Base-by-base conservation (phyloP, 1,140 invertebrate genomes). In the Achatina immaculata region DNA sequence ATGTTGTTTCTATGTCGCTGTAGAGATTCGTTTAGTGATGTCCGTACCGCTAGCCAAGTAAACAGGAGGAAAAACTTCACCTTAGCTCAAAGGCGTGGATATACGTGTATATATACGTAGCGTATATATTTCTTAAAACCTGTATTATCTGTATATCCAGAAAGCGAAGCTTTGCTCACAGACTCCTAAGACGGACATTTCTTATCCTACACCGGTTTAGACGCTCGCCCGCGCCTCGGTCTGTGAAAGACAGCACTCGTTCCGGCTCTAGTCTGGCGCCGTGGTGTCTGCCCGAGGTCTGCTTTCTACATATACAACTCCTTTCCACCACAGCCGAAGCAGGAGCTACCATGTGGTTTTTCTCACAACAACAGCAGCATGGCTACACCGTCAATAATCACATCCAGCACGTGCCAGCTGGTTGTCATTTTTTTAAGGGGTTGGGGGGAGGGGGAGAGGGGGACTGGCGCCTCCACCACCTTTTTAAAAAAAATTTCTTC, bases 251-350 rank as follows among this genome's bases (percentile, higher is more conserved):
- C 19, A 40, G 7, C 34, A 31, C 74, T 62, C 6, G 36, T 76
- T 48, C 51, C 74, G 34, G 31, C 21, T 76, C 36, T 40, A 40
- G 74, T 40, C 40, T 76, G 74, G 74, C 74, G 74, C 74, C 74
- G 36, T 24, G 14, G 34, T 38, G 74, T 58, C 74, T 58, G 42
- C 74, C 34, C 14, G 7, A 28, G 2, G 74, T 76, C 74, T 76
- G 74, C 51, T 40, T 40, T 76, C 74, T 62, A 38, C 74, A 58
- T 62, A 9, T 14, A 55, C 55, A 36, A 28, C 55, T 51, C 74
- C 51, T n/a, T 43, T 7, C 74, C n/a, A 40, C 38, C 68, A n/a
- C 38, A 71, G 42, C 11, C 9, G 34, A 68, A 68, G 34, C 68
- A 3, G 36, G 36, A 71, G 36, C 16, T 14, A 71, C 38, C 68